phyloP scores from a whole-genome alignment of 2,888 invertebrate species.

The Hemicrepidius hirtus region DNA sequence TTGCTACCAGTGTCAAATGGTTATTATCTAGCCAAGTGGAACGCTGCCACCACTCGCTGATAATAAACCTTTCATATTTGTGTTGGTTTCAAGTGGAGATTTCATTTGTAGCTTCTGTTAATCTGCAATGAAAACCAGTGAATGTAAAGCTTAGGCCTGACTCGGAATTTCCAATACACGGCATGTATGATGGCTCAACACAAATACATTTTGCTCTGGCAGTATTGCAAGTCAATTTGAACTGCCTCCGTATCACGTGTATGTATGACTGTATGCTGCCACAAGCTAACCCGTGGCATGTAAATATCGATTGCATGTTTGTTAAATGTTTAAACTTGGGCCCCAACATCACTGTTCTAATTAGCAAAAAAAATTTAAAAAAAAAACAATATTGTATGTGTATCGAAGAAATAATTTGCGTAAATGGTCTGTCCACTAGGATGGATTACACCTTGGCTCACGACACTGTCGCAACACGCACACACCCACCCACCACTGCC shows the following conservation, averaged over 20 bases:
- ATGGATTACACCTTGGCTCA: constrained; percentile 8
- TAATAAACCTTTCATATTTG: constrained; percentile 55
- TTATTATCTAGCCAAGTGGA: constrained; percentile 54
- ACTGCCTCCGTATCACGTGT: constrained; percentile 68
- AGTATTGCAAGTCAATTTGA: constrained; percentile 64
- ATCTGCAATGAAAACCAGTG: constrained; percentile 66
- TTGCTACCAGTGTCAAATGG: constrained; percentile 64
- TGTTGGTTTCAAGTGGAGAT: constrained; percentile 55
- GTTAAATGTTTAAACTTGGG: constrained; percentile 57
- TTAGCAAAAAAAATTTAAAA: constrained; percentile 11
- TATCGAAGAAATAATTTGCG: constrained; percentile 5
- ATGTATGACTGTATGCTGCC: constrained; percentile 67
- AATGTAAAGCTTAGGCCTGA: constrained; percentile 69
- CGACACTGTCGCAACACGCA: constrained; percentile 34
- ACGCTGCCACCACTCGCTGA: constrained; percentile 52
- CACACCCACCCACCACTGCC: constrained; percentile 33
- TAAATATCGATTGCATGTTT: constrained; percentile 59
- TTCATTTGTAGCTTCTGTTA: constrained; percentile 61
- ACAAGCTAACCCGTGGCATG: constrained; percentile 60
- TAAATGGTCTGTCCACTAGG: constrained; percentile 18
- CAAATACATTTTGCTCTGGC: constrained; percentile 71
- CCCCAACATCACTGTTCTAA: constrained; percentile 52
- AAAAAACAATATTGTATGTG: neutral
- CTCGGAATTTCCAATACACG: constrained; percentile 69
- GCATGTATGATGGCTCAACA: constrained; percentile 71